Percentiles rank a stretch among this genome's conserved stretches.
Conservation (phyloP, 2,113 vertebrate species). For the Myocastor coypus region DNA sequence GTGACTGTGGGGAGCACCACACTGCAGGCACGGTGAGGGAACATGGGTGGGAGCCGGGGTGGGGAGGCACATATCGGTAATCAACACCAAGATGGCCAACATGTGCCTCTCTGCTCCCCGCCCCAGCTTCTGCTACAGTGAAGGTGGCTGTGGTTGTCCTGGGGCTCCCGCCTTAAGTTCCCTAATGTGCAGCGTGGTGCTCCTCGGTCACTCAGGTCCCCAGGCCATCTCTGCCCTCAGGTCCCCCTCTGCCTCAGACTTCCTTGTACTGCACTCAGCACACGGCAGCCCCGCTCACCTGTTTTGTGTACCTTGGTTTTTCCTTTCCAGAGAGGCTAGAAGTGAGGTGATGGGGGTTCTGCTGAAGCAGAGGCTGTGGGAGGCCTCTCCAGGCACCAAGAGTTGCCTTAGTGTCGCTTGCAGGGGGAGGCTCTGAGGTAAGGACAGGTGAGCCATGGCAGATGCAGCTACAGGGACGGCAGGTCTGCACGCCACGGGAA, state of each 20-base stretch:
- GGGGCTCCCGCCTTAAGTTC: accelerated
- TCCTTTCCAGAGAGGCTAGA: background rate
- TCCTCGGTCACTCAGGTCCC: background rate
- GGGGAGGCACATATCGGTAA: background rate
- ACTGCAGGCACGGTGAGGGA: too few species aligned
- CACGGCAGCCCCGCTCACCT: background rate
- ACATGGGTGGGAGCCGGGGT: background rate
- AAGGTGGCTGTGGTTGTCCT: background rate
- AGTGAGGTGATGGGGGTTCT: background rate
- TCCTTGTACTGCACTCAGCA: background rate
- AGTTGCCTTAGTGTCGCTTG: background rate
- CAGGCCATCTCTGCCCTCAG: too few species aligned
- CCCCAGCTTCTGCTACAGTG: background rate
- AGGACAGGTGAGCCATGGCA: background rate
- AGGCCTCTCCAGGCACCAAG: background rate
- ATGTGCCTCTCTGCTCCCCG: background rate
- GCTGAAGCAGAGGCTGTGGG: background rate
- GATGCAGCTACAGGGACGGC: background rate
- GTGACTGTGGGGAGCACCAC: background rate
- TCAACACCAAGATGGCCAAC: background rate
- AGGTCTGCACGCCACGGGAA: background rate
- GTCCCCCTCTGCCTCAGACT: background rate
- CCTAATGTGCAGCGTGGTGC: too few species aligned
- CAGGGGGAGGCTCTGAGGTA: background rate
- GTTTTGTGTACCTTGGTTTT: background rate